Base-by-base conservation (phyloP, 2,113 vertebrate species). In the Leiothrix lutea region DNA sequence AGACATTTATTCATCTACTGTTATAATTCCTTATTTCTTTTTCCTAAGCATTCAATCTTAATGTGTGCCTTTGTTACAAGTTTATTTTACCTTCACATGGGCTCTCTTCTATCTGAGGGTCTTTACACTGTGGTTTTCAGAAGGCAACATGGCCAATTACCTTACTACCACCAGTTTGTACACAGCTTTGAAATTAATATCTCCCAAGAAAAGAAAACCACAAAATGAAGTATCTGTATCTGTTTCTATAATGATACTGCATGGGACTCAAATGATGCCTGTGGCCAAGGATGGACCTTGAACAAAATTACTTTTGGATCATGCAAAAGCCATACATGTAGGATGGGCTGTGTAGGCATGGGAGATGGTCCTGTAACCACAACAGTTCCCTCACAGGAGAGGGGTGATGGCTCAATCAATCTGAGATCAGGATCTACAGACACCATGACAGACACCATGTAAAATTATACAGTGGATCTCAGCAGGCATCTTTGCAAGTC, bases 21-120 rank as follows among this genome's bases (percentile, higher is more conserved):
- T 53, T 91, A 48, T 38, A 48, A 80, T 77, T 94, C 85, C 74
- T 82, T 20, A 58, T 83, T 91, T 86, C 19, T 28, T 77, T 26
- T 77, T 72, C 38, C 70, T 0, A 0, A 90, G 13, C 11, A 54
- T 51, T 77, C 45, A 61, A 2, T 47, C 35, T 65, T 29, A 66
- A 24, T 36, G 13, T 73, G 18, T 80, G 33, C 23, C n/a, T 79
- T 45, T 66, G 14, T 50, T 77, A 33, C 45, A 83, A 65, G 51
- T 70, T 72, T 80, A 61, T 90, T 94, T 92, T 64, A 67, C 48
- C 13, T 79, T 87, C 36, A 56, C 9, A 12, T 29, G 20, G 20
- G 4, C 54, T 86, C 7, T 70, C 9, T 70, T 81, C 22, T 48
- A 4, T 60, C 36, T n/a, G 21, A 50, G 10, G 17, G 5, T 56